phyloP scores from a whole-genome alignment of 2,113 vertebrate species.

The Bothrops jararaca region DNA sequence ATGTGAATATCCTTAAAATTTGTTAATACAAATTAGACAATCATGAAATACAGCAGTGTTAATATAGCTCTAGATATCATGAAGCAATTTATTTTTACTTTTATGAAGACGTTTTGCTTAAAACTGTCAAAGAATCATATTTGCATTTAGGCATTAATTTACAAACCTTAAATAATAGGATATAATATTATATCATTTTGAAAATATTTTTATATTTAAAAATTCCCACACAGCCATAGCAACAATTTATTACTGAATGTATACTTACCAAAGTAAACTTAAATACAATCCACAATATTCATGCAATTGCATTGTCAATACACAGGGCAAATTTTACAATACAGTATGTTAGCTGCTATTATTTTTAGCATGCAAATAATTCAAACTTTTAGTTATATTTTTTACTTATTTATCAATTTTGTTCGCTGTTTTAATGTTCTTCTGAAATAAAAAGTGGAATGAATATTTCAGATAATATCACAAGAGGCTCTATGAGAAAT shows the following conservation, averaged over 20 bases:
- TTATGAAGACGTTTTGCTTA: background rate
- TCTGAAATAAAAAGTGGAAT: background rate
- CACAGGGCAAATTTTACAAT: background rate
- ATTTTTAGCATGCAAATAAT: background rate
- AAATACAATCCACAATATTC: background rate
- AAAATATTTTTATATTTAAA: background rate
- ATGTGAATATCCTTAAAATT: background rate
- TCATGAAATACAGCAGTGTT: conserved; percentile 22
- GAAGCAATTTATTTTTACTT: conserved; percentile 9
- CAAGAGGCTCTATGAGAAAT: background rate
- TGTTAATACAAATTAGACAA: conserved; percentile 2
- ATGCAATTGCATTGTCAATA: background rate
- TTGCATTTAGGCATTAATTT: conserved; percentile 24
- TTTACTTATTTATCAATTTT: background rate
- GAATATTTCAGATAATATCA: background rate
- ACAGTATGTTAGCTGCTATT: background rate
- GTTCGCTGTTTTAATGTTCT: background rate
- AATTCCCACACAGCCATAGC: background rate
- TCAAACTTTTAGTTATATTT: background rate
- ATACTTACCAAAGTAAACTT: background rate
- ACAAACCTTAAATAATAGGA: background rate
- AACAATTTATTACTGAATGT: conserved; percentile 14
- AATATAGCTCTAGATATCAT: conserved; percentile 23
- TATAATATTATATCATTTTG: background rate
- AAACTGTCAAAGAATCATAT: background rate